These are phyloP conservation scores for Probosciger aterrimus DNA, from an alignment of 2,113 vertebrate genomes.

Conservation along the genomic window DNA sequence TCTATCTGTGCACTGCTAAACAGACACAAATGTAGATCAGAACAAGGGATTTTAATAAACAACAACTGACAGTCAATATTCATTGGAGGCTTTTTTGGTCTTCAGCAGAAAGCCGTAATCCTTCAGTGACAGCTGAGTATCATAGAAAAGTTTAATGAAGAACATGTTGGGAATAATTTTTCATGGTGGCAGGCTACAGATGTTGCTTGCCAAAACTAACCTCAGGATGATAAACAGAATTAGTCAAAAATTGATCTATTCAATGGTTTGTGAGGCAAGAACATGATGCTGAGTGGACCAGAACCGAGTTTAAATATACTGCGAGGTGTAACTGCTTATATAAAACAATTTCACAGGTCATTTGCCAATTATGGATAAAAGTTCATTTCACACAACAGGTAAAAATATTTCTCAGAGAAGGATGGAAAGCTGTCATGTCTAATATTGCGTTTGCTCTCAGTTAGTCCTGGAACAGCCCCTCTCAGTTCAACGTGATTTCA, in stretches of 20 bases:
- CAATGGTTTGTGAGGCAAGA: not conserved
- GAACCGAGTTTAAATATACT: not conserved
- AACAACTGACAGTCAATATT: not conserved
- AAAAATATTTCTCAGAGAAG: not conserved
- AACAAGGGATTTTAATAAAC: not conserved
- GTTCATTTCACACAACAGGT: not conserved
- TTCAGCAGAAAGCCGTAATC: not conserved
- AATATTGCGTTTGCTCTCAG: not conserved
- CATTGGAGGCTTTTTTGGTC: not conserved
- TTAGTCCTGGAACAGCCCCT: not conserved
- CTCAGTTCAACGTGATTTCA: not conserved
- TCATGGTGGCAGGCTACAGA: not conserved
- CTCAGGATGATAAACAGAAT: not conserved
- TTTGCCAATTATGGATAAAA: not conserved
- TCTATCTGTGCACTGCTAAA: not conserved
- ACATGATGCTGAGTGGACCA: not conserved
- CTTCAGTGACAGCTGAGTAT: accelerated
- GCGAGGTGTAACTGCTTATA: not conserved
- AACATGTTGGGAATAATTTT: not conserved
- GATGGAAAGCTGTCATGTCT: not conserved
- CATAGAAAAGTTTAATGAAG: not conserved
- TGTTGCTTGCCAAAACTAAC: not conserved
- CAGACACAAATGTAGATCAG: not conserved
- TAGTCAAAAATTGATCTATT: not conserved
- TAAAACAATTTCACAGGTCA: not conserved